Evolutionary conservation across 2,888 invertebrate genomes (phyloP), one percentile per base, ranked within the genome.

Genomic region (Onthophagus sagittarius): DNA sequence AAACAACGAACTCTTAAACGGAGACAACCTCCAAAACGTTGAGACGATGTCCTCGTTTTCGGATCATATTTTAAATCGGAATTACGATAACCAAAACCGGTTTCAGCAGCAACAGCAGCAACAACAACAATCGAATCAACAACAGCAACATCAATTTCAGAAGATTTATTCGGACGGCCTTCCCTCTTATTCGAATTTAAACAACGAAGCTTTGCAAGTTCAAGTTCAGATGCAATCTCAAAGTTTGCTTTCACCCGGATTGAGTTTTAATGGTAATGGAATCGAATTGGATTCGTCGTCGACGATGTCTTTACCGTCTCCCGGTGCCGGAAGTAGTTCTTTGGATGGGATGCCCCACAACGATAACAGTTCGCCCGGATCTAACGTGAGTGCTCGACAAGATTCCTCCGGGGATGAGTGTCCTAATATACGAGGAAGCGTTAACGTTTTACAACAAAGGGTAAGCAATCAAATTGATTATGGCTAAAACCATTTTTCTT

Each of bases 361-460:
- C 79, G 90, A 89, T 76, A 88, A 84, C 77, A 86, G 89, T 73
- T 87, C 89, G n/a, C 90, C 92, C 74, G 67, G 31, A 31, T 90
- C 90, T 77, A 90, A 90, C 85, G 91, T 91, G 87, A 92, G 90
- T 89, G 86, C 88, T 82, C 87, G 91, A 87, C 87, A 90, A 88
- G 85, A 88, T 86, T 87, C 88, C 73, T 79, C 83, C 83, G 83
- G 87, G 88, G 83, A 87, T 87, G 85, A 91, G 89, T 84, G 83
- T 73, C 84, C 85, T 75, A 82, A 83, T 77, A 80, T 85, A 75
- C 88, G 90, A 85, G 89, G 90, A 83, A 88, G 90, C 86, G 89
- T 90, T 82, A 88, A 88, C 85, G 89, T 93, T 86, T 91, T 95
- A 85, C 94, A 94, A 86, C 93, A 93, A 88, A 91, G 94, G 94